Percentiles rank a stretch among this genome's conserved stretches.
phyloP scores from a whole-genome alignment of 1,140 invertebrate species.

The Thaumetopoea pityocampa region DNA sequence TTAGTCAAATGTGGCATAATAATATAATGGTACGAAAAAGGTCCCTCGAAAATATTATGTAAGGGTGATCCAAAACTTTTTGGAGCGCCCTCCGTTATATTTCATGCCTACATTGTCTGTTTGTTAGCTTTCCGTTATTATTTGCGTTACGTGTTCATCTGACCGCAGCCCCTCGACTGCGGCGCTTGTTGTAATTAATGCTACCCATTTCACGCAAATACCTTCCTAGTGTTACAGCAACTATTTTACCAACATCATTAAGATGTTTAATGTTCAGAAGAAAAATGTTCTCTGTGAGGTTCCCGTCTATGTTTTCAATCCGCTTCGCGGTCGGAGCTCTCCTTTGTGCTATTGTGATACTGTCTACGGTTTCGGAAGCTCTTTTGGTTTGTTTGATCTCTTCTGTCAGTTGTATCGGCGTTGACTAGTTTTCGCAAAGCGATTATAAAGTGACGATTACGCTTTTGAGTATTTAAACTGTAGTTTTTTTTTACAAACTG shows the following conservation, averaged over 20 bases:
- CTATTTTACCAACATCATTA: constrained; percentile 69
- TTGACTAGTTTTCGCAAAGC: constrained; percentile 25
- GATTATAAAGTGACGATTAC: constrained; percentile 21
- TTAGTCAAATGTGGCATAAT: constrained; percentile 64
- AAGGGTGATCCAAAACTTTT: constrained; percentile 60
- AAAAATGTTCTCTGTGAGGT: constrained; percentile 49
- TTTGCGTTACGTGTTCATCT: constrained; percentile 60
- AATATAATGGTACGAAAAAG: constrained; percentile 64
- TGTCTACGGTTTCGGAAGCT: constrained; percentile 23
- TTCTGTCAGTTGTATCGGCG: constrained; percentile 25
- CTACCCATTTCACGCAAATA: constrained; percentile 42
- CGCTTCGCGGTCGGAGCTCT: constrained; percentile 22
- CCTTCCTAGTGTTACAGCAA: constrained; percentile 68
- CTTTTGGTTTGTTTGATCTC: constrained; percentile 30
- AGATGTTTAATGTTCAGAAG: constrained; percentile 53
- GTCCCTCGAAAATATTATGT: constrained; percentile 60
- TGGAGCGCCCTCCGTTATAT: constrained; percentile 37
- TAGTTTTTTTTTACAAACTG: no score
- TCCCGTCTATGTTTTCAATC: constrained; percentile 29
- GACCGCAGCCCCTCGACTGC: constrained; percentile 43
- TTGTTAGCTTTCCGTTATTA: constrained; percentile 52
- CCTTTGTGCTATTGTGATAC: constrained; percentile 35
- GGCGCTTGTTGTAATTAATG: constrained; percentile 68
- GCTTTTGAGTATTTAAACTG: constrained; percentile 3
- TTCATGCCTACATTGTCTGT: constrained; percentile 55